Evolutionary conservation across 2,888 invertebrate genomes (phyloP).

Genomic region (Leucozona laternaria): DNA sequence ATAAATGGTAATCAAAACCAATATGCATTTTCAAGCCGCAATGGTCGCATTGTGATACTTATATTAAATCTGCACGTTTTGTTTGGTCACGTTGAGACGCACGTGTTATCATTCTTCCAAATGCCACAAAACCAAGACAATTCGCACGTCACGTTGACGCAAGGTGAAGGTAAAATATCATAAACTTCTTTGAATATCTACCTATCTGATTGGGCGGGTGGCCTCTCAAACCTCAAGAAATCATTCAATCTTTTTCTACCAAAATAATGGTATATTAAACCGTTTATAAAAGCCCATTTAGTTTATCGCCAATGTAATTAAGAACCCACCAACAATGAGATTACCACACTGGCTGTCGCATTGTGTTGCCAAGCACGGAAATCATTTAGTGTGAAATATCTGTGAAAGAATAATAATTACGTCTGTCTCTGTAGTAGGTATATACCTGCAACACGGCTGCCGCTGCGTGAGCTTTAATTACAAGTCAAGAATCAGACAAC

Average conservation of each 20-base stretch:
- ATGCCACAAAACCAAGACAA: slow-evolving; percentile 28
- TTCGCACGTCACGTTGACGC: slow-evolving; percentile 62
- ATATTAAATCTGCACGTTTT: slow-evolving; percentile 63
- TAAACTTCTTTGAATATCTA: slow-evolving; percentile 28
- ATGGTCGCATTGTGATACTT: slow-evolving; percentile 28
- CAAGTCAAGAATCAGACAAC: slow-evolving; percentile 42
- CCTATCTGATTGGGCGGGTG: slow-evolving; percentile 4
- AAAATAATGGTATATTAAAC: background rate
- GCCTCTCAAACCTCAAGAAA: background rate
- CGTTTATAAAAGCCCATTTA: slow-evolving; percentile 6
- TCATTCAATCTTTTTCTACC: background rate
- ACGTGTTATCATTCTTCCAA: slow-evolving; percentile 60
- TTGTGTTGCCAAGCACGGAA: slow-evolving; percentile 53
- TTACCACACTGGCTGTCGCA: slow-evolving; percentile 55
- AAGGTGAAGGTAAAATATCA: slow-evolving; percentile 64
- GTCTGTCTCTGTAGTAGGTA: background rate
- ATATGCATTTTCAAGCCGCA: slow-evolving; percentile 47
- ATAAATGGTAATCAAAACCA: slow-evolving; percentile 40
- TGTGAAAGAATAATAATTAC: background rate
- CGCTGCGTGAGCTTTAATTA: slow-evolving; percentile 64
- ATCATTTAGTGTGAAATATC: slow-evolving; percentile 52
- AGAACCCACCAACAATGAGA: slow-evolving; percentile 13
- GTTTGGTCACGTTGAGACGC: slow-evolving; percentile 57
- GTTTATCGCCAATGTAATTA: slow-evolving; percentile 1
- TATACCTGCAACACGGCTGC: slow-evolving; percentile 60